These are phyloP conservation scores for Cathartes aura DNA, from an alignment of 2,113 vertebrate species.

Conservation along the genomic window DNA sequence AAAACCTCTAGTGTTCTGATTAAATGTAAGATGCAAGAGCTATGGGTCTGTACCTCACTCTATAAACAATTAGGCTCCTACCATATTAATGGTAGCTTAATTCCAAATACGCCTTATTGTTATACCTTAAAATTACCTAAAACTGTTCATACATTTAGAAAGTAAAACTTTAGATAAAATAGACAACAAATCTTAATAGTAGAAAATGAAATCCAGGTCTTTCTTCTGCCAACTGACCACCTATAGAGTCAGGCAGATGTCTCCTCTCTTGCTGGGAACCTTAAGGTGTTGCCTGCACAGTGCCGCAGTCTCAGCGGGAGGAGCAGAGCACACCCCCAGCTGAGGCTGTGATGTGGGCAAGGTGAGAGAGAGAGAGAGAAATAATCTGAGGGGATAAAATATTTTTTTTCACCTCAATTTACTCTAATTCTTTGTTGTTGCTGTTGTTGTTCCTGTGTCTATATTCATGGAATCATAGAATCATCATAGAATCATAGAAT, in stretches of 20 bases:
- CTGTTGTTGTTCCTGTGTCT: background rate
- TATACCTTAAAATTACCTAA: background rate
- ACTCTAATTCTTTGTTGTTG: background rate
- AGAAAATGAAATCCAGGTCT: background rate
- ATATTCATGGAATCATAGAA: background rate
- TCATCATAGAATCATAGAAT: background rate
- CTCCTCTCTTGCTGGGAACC: background rate
- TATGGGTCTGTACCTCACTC: background rate
- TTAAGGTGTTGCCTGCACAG: background rate
- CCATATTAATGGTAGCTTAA: background rate
- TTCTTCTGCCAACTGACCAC: background rate
- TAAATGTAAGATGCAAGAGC: background rate
- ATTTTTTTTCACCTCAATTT: background rate
- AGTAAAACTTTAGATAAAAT: background rate
- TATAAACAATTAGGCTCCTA: background rate
- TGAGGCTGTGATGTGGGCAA: background rate
- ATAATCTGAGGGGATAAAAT: background rate
- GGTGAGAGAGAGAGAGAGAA: background rate
- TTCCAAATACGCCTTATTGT: background rate
- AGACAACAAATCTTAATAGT: background rate
- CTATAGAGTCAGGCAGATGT: background rate
- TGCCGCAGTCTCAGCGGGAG: background rate
- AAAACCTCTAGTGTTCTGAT: background rate
- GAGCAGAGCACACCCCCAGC: background rate
- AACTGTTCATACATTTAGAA: background rate